phyloP scores from a whole-genome alignment of 1,140 invertebrate species.

The Arctopsyche grandis region DNA sequence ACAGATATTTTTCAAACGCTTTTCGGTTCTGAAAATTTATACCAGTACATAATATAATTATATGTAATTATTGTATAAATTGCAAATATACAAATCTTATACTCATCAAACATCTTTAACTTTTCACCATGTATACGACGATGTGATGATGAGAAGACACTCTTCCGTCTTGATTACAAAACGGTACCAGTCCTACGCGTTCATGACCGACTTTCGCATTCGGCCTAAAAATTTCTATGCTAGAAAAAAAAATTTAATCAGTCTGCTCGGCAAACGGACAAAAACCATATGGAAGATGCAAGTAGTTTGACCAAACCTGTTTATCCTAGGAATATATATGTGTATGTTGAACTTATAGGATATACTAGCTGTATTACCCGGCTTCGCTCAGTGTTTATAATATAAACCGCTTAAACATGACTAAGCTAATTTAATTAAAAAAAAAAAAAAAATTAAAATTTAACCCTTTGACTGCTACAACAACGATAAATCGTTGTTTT shows the following conservation, averaged over 20 bases:
- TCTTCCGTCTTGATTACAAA: conserved; percentile 6
- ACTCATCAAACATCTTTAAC: too few species aligned
- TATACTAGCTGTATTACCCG: too few species aligned
- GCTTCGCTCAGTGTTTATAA: too few species aligned
- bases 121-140: too few species aligned
- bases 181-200: conserved; percentile 29
- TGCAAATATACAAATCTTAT: too few species aligned
- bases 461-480: neutral
- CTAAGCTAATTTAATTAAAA: neutral
- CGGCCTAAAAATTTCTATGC: conserved; percentile 31
- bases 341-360: too few species aligned
- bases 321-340: neutral
- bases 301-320: neutral
- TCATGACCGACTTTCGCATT: conserved; percentile 39
- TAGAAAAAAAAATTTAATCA: conserved; percentile 7
- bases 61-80: too few species aligned
- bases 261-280: neutral
- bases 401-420: too few species aligned
- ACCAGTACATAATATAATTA: too few species aligned
- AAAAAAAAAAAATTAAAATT: neutral
- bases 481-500: too few species aligned
- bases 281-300: neutral
- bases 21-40: too few species aligned
- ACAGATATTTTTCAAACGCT: too few species aligned
- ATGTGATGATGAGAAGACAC: neutral